Evolutionary conservation across 2,797 vertebrate species (phyloP).

Genomic region (Coccyzus lansbergi): DNA sequence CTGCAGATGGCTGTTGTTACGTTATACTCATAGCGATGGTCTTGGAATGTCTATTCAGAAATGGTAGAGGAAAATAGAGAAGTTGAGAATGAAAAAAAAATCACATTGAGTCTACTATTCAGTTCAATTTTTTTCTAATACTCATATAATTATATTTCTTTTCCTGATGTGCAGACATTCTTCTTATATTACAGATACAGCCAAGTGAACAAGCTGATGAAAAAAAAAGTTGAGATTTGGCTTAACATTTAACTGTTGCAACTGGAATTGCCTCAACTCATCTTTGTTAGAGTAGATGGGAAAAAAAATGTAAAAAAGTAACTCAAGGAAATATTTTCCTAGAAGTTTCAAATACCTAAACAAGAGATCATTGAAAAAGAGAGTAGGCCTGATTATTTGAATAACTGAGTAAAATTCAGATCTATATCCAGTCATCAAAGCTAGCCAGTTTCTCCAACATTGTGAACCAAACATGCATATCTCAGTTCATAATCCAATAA

Average conservation of each 20-base stretch:
- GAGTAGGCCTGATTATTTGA: not conserved
- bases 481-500: not conserved
- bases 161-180: conserved; percentile 31
- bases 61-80: conserved; percentile 71
- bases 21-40: conserved; percentile 80
- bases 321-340: not conserved
- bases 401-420: not conserved
- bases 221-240: not conserved
- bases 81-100: conserved; percentile 46
- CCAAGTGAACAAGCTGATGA: not conserved
- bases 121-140: conserved; percentile 47
- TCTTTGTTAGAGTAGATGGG: not conserved
- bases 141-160: conserved; percentile 11
- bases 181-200: not conserved
- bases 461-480: not conserved
- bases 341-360: not conserved
- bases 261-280: not conserved
- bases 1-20: conserved; percentile 87
- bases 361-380: not conserved
- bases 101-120: conserved; percentile 30
- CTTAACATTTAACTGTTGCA: not conserved
- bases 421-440: not conserved
- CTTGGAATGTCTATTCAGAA: conserved; percentile 83
- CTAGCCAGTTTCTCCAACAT: not conserved
- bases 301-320: not conserved